These are phyloP conservation scores for Drosophila anomelani DNA, from an alignment of 2,888 invertebrate species.

Conservation along the genomic window DNA sequence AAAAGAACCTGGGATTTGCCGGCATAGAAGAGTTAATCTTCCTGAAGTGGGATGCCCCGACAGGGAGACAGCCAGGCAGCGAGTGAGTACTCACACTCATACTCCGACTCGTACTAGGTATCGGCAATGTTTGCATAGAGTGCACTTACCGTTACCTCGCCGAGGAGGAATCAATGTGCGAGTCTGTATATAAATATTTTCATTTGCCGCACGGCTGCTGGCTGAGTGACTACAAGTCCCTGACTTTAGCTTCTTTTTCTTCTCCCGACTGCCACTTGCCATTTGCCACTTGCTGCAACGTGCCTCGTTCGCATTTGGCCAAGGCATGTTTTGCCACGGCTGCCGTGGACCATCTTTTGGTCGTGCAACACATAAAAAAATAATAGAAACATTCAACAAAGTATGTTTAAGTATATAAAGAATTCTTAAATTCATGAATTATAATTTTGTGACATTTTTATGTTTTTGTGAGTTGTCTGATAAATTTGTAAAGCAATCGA, in stretches of 20 bases:
- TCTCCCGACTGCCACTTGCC: conserved; percentile 9
- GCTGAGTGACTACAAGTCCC: conserved; percentile 34
- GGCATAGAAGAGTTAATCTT: conserved; percentile 6
- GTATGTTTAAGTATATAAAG: not conserved
- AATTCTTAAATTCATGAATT: not conserved
- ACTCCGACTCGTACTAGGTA: not conserved
- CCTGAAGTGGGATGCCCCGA: not conserved
- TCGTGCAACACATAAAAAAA: conserved; percentile 43
- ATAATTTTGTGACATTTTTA: not conserved
- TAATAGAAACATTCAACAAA: too few relatives aligned
- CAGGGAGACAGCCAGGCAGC: conserved; percentile 21
- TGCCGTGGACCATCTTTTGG: not conserved
- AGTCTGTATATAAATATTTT: conserved; percentile 48
- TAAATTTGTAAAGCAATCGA: too few relatives aligned
- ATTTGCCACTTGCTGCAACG: conserved; percentile 55
- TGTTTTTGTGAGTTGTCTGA: too few relatives aligned
- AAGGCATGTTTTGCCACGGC: conserved; percentile 1
- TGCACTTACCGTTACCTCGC: conserved; percentile 60
- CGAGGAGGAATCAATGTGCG: conserved; percentile 35
- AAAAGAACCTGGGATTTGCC: not conserved
- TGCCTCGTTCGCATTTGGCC: conserved; percentile 62
- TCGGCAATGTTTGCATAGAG: conserved; percentile 64
- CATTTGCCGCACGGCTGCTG: conserved; percentile 72
- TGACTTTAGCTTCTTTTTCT: conserved; percentile 11
- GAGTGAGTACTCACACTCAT: not conserved